phyloP scores from a whole-genome alignment of 2,113 vertebrate genomes.

The Lepus americanus region DNA sequence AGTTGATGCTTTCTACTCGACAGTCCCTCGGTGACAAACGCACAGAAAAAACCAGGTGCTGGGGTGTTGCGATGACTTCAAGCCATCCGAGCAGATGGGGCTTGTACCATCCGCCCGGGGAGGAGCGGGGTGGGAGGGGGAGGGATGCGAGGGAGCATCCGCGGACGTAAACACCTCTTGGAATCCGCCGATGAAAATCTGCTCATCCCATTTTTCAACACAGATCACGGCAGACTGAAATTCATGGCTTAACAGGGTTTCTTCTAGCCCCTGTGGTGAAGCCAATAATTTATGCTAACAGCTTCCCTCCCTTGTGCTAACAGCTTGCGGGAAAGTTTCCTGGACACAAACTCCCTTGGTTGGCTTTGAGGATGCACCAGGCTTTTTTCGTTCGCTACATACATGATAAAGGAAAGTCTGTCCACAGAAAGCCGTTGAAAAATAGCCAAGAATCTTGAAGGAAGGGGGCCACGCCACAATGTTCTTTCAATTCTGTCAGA shows the following conservation, averaged over 20 bases:
- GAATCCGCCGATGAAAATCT: slow-evolving; percentile 53
- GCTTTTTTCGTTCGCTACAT: background rate
- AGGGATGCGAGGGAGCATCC: background rate
- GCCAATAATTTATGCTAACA: slow-evolving; percentile 45
- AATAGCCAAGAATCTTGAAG: slow-evolving; percentile 52
- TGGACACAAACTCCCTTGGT: slow-evolving; percentile 6
- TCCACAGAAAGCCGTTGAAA: slow-evolving; percentile 26
- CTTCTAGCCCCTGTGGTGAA: slow-evolving; percentile 50
- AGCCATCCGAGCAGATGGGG: slow-evolving; percentile 54
- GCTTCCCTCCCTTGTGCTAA: slow-evolving; percentile 48
- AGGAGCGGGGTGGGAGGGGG: background rate
- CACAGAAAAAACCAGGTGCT: slow-evolving; percentile 47
- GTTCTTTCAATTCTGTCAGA: slow-evolving; percentile 61
- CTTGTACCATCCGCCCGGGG: background rate
- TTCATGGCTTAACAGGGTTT: slow-evolving; percentile 37
- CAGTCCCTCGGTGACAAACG: slow-evolving; percentile 47
- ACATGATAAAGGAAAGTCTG: slow-evolving; percentile 5
- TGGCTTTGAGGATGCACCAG: slow-evolving; percentile 47
- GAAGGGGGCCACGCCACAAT: background rate
- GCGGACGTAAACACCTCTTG: slow-evolving; percentile 24
- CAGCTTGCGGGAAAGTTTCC: slow-evolving; percentile 68
- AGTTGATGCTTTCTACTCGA: slow-evolving; percentile 34
- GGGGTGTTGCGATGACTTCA: slow-evolving; percentile 46
- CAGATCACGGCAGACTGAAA: slow-evolving; percentile 68
- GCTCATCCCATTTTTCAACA: slow-evolving; percentile 62